phyloP scores from a whole-genome alignment of 1,140 invertebrate genomes.

The Tetragnatha versicolor region DNA sequence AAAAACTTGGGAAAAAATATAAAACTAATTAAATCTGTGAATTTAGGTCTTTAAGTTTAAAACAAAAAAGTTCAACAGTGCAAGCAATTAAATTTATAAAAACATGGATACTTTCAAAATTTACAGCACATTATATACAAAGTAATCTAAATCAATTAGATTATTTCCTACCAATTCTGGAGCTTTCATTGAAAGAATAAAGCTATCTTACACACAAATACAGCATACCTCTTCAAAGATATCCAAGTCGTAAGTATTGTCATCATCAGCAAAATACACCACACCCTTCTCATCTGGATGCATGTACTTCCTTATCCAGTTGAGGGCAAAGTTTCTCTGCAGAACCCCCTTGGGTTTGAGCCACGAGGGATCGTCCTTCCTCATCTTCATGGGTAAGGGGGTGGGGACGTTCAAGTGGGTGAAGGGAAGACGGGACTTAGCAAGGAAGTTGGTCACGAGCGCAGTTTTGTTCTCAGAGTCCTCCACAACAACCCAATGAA shows the following conservation, averaged over 20 bases:
- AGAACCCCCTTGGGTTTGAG: constrained; percentile 91
- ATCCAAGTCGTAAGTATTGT: constrained; percentile 91
- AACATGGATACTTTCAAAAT: no score
- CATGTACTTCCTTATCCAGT: constrained; percentile 81
- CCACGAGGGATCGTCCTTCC: constrained; percentile 80
- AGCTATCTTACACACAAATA: not conserved
- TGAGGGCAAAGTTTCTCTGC: constrained; percentile 88
- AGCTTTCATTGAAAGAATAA: no score
- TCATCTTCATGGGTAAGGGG: constrained; percentile 74
- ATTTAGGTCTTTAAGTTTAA: no score
- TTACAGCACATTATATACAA: no score
- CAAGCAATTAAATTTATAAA: no score
- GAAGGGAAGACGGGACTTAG: constrained; percentile 74
- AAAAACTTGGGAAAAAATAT: no score
- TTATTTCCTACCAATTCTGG: no score
- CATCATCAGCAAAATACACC: constrained; percentile 98
- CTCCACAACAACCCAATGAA: constrained; percentile 97
- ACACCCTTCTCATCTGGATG: constrained; percentile 74
- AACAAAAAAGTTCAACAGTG: no score
- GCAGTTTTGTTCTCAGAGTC: constrained; percentile 79
- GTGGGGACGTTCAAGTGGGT: constrained; percentile 83
- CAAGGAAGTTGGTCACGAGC: constrained; percentile 82
- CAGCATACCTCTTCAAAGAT: constrained; percentile 90
- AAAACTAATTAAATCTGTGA: no score
- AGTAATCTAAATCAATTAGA: no score